These are phyloP conservation scores for Hemicentrotus pulcherrimus DNA, from an alignment of 35 echinoderm and acorn worm species.

Conservation along the genomic window DNA sequence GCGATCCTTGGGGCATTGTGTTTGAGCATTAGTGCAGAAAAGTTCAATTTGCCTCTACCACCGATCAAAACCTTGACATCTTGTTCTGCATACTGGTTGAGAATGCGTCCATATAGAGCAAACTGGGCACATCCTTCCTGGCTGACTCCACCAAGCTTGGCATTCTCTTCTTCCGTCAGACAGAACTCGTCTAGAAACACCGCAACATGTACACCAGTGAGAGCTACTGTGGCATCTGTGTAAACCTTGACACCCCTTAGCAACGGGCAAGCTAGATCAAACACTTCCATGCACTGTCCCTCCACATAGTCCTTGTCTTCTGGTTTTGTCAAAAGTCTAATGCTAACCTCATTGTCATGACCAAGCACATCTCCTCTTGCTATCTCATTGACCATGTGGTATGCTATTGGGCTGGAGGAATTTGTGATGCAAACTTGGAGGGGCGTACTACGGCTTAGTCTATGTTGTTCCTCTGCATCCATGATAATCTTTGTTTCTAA, in stretches of 20 bases:
- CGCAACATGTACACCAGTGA: conserved; percentile 70
- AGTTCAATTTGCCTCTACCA: conserved; percentile 83
- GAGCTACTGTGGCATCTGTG: conserved; percentile 68
- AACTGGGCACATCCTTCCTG: conserved; percentile 66
- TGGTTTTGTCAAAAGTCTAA: conserved; percentile 69
- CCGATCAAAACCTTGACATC: conserved; percentile 85
- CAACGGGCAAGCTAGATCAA: conserved; percentile 82
- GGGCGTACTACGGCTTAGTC: conserved; percentile 83
- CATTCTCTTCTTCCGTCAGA: conserved; percentile 56
- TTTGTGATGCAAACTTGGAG: conserved; percentile 92
- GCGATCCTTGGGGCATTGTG: conserved; percentile 63
- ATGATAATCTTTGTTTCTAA: conserved; percentile 78
- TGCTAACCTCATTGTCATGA: conserved; percentile 60
- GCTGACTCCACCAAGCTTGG: conserved; percentile 76
- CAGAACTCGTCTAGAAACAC: conserved; percentile 85
- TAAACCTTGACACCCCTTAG: conserved; percentile 71
- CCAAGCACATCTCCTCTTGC: conserved; percentile 84
- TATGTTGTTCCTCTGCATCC: conserved; percentile 69
- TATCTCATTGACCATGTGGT: conserved; percentile 87
- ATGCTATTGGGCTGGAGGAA: conserved; percentile 71
- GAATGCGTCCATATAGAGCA: conserved; percentile 67
- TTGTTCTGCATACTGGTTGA: conserved; percentile 61
- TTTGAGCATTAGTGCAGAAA: conserved; percentile 83
- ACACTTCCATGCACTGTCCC: conserved; percentile 77
- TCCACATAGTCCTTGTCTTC: conserved; percentile 54